A percentile compares a stretch with the other conserved stretches of the same genome.
Conservation (phyloP, 2,113 vertebrate genomes). For the Tragulus kanchil region DNA sequence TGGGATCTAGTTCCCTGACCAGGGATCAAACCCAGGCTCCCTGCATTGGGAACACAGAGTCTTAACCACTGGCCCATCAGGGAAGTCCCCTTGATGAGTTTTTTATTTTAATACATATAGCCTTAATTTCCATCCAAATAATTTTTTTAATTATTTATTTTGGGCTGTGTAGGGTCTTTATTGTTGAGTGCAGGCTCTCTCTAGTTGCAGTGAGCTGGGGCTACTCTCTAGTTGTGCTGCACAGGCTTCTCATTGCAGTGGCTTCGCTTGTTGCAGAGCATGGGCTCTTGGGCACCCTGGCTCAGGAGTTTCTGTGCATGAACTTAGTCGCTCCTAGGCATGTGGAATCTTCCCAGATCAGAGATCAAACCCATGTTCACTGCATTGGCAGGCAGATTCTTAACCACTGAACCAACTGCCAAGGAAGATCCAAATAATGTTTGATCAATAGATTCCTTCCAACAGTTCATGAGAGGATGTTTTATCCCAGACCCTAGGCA, state of each 20-base stretch:
- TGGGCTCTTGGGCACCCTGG: neutral
- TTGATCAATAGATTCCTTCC: neutral
- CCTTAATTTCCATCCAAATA: neutral
- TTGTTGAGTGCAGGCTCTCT: neutral
- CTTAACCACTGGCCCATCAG: no score
- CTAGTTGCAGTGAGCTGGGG: neutral
- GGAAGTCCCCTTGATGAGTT: neutral
- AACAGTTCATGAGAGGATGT: neutral
- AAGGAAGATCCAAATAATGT: neutral
- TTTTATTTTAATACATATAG: neutral
- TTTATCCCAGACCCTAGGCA: neutral
- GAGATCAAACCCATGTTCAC: neutral
- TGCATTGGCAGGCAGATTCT: neutral
- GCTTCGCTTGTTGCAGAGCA: neutral
- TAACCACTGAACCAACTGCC: neutral
- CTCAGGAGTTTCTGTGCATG: neutral
- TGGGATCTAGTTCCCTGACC: no score
- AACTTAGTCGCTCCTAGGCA: neutral
- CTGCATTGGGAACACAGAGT: no score
- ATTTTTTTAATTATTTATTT: neutral
- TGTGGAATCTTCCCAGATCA: neutral
- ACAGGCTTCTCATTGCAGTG: neutral
- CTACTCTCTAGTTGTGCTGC: neutral
- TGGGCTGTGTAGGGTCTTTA: neutral
- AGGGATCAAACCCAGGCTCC: no score